Percentiles rank a stretch among this genome's conserved stretches.
Conservation (phyloP, 23 tunicate genomes). For the Clavelina lepadiformis region DNA sequence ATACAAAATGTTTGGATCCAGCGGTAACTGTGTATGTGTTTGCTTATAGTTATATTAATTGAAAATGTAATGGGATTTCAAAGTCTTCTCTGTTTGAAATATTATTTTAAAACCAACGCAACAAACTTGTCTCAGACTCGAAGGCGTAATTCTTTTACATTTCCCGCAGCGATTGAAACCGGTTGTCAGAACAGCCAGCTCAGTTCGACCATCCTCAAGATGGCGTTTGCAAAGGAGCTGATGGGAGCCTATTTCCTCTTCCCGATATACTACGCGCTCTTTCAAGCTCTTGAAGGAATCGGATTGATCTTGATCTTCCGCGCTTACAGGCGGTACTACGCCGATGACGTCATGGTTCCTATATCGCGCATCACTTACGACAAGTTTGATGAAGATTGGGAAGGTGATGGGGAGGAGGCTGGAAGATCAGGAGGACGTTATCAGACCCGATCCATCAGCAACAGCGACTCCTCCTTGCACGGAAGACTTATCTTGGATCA, state of each 20-base stretch:
- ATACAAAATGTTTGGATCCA: neutral
- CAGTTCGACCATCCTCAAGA: slow-evolving; percentile 65
- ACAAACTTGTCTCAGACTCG: no score
- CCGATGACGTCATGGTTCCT: slow-evolving; percentile 31
- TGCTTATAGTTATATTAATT: no score
- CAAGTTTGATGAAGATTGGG: slow-evolving; percentile 54
- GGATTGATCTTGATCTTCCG: slow-evolving; percentile 46
- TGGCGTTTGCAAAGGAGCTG: slow-evolving; percentile 49
- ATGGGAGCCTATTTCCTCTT: slow-evolving; percentile 81
- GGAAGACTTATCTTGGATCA: no score
- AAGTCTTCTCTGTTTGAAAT: no score
- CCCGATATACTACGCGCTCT: slow-evolving; percentile 68
- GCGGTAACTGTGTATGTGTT: no score
- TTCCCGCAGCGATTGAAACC: slow-evolving; percentile 77
- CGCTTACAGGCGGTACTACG: slow-evolving; percentile 40
- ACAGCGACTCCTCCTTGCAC: no score
- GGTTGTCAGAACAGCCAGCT: slow-evolving; percentile 90
- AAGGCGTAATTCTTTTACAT: no score
- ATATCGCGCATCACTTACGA: slow-evolving; percentile 68
- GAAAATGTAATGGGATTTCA: no score
- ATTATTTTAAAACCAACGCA: no score
- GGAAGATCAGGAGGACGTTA: no score
- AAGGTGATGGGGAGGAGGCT: slow-evolving; percentile 19
- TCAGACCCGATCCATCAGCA: no score
- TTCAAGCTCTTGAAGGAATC: slow-evolving; percentile 71